Percentiles rank a stretch among this genome's conserved stretches.
These are phyloP conservation scores for Bombus confusus DNA, from an alignment of 1,140 invertebrate species.

Conservation along the genomic window DNA sequence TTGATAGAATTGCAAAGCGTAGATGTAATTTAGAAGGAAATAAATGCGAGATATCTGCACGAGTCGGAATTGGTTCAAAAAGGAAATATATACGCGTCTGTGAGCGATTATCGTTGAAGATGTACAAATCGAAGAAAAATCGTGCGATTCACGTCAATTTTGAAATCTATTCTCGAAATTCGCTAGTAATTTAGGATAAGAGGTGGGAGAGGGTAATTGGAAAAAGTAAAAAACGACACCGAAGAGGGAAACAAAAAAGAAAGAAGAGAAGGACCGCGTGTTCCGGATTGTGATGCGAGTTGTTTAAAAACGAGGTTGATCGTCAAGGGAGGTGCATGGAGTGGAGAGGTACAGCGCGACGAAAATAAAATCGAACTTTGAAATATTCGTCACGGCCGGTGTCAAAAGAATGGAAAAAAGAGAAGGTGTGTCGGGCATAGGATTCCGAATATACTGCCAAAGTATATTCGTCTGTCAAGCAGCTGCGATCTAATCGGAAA, in stretches of 20 bases:
- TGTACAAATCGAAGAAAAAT: background rate
- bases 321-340: background rate
- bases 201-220: background rate
- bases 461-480: slow-evolving; percentile 25
- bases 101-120: background rate
- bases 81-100: no score
- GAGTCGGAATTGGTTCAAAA: no score
- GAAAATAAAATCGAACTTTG: slow-evolving; percentile 47
- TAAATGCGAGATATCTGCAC: no score
- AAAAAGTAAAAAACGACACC: background rate
- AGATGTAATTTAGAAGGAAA: no score
- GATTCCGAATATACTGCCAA: background rate
- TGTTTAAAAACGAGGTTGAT: slow-evolving; percentile 37
- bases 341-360: slow-evolving; percentile 15
- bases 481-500: slow-evolving; percentile 6
- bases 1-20: no score
- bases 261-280: background rate
- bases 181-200: slow-evolving; percentile 11
- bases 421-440: background rate
- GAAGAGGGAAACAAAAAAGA: background rate
- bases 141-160: background rate
- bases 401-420: slow-evolving; percentile 21
- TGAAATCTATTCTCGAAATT: slow-evolving; percentile 1
- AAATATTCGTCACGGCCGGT: slow-evolving; percentile 32
- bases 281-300: slow-evolving; percentile 22